Evolutionary conservation across 2,113 vertebrate species (phyloP), one percentile per base, ranked within the genome.

Genomic region (Melierax canorus): DNA sequence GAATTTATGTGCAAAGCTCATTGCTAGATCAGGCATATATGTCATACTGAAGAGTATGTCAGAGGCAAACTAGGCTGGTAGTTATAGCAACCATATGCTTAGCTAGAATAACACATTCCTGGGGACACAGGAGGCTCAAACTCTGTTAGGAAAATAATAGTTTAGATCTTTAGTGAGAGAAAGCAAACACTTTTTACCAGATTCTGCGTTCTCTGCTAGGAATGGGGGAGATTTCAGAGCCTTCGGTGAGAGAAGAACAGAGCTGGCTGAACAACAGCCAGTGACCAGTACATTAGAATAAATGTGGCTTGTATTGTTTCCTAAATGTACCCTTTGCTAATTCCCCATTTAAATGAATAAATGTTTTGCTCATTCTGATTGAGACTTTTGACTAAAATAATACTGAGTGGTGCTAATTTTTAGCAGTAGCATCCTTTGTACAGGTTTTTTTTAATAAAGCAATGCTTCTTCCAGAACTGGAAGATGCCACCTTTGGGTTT

Each of bases 271-370:
- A 30, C 36, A 34, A 3, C 16, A 34, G 22, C 27, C 36, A 4
- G 6, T 2, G 50, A 19, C 15, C n/a, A 10, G 11, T 10, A 32
- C 4, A 0, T 5, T 4, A 17, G 36, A 10, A 66, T 15, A 43
- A 36, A 6, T 0, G 18, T n/a, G 34, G 29, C 19, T 34, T 30
- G 12, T 3, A 6, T 9, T 8, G 34, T 10, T 12, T 43, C 66
- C 76, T 10, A 3, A 59, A 38, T 4, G 0, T 15, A 15, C 38
- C n/a, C 22, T 55, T 38, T 5, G 3, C 41, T 27, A 34, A 6
- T 7, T 43, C 51, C 19, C 45, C 29, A 4, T 1, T 9, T 12
- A 13, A 21, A 60, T 5, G 12, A 60, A 41, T 20, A 45, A 38
- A n/a, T 0, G 1, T 18, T 46, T 22, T 19, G 23, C 48, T 38